Evolutionary conservation across 2,888 invertebrate species (phyloP).

Genomic region (Aquatica leii): DNA sequence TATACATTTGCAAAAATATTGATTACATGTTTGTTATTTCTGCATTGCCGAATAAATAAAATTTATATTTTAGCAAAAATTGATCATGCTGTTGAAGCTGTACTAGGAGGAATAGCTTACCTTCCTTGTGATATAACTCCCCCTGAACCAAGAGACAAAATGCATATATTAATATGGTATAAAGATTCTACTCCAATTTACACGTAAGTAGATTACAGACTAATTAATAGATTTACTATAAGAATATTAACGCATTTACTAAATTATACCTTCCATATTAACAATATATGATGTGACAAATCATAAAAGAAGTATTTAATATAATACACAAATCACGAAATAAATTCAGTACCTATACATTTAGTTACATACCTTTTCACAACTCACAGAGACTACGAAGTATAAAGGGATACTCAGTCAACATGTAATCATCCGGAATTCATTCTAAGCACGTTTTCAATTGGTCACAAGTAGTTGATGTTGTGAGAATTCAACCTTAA

Average conservation of each 20-base stretch:
- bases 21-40: too few relatives aligned
- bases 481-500: conserved; percentile 30
- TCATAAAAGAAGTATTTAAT: too few relatives aligned
- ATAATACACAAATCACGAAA: conserved; percentile 5
- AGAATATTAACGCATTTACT: too few relatives aligned
- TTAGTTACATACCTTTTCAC: conserved; percentile 19
- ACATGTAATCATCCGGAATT: conserved; percentile 32
- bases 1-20: too few relatives aligned
- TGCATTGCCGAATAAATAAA: too few relatives aligned
- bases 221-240: not conserved
- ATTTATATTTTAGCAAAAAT: conserved; percentile 24
- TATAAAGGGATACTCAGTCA: conserved; percentile 34
- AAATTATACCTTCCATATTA: too few relatives aligned
- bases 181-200: conserved; percentile 26
- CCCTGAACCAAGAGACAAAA: conserved; percentile 27
- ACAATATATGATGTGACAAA: too few relatives aligned
- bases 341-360: not conserved
- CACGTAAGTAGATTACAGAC: conserved; percentile 21
- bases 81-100: conserved; percentile 24
- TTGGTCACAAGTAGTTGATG: conserved; percentile 37
- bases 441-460: conserved; percentile 36
- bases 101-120: conserved; percentile 29
- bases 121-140: conserved; percentile 33
- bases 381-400: conserved; percentile 16
- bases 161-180: conserved; percentile 34